phyloP scores from a whole-genome alignment of 2,888 invertebrate genomes.

The Teleogryllus oceanicus region DNA sequence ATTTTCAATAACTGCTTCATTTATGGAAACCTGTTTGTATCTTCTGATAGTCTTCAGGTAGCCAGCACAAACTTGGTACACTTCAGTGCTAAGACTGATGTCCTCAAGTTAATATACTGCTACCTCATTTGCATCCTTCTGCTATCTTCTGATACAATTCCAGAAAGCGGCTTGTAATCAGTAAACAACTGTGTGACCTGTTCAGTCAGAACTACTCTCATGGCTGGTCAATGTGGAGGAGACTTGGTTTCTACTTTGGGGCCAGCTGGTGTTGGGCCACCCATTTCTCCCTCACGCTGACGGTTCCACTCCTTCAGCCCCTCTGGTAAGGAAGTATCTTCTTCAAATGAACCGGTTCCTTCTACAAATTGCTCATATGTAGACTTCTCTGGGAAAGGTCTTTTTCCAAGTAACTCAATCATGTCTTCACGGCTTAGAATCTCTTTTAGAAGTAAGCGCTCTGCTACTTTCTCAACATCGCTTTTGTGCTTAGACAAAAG shows the following conservation, averaged over 20 bases:
- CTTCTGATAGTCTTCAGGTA: too few relatives aligned
- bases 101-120: too few relatives aligned
- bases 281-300: constrained; percentile 32
- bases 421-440: constrained; percentile 94
- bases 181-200: too few relatives aligned
- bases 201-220: too few relatives aligned
- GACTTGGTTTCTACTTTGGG: background rate
- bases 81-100: too few relatives aligned
- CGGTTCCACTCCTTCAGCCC: constrained; percentile 95
- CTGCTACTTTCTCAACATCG: constrained; percentile 72
- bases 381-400: constrained; percentile 98
- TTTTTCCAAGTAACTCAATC: constrained; percentile 88
- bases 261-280: background rate
- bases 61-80: too few relatives aligned
- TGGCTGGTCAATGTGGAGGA: background rate
- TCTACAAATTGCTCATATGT: constrained; percentile 99
- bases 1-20: too few relatives aligned
- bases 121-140: too few relatives aligned
- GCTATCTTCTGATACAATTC: too few relatives aligned
- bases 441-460: constrained; percentile 57
- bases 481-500: constrained; percentile 76
- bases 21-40: too few relatives aligned
- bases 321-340: constrained; percentile 90
- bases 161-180: too few relatives aligned
- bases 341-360: constrained; percentile 95